These are phyloP conservation scores for Diloba caeruleocephala DNA, from an alignment of 2,888 invertebrate species.

Conservation along the genomic window DNA sequence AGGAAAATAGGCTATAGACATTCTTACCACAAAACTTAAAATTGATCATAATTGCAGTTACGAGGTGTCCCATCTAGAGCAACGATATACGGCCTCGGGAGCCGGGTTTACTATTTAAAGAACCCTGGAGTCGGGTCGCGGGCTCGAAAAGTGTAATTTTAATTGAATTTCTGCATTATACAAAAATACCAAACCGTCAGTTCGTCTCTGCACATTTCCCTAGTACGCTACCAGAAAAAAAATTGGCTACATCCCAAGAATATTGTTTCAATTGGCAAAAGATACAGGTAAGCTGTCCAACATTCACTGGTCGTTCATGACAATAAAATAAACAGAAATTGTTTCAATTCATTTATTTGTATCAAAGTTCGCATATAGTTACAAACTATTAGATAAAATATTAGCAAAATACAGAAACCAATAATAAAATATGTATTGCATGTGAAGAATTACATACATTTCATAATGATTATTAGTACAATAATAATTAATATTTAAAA, in stretches of 20 bases:
- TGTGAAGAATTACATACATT: conserved; percentile 34
- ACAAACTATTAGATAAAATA: conserved; percentile 69
- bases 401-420: conserved; percentile 70
- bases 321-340: conserved; percentile 41
- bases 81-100: too few species aligned
- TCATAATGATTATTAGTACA: conserved; percentile 24
- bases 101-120: too few species aligned
- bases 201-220: conserved; percentile 63
- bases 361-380: conserved; percentile 68
- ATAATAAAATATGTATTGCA: conserved; percentile 64
- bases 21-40: too few species aligned
- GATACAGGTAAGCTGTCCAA: conserved; percentile 45
- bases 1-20: too few species aligned
- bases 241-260: conserved; percentile 67
- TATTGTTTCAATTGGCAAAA: conserved; percentile 51
- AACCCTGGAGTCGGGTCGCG: too few species aligned
- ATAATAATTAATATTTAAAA: conserved; percentile 26
- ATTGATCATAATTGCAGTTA: too few species aligned
- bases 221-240: conserved; percentile 56
- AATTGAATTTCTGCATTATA: too few species aligned
- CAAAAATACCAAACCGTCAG: too few species aligned
- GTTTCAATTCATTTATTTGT: conserved; percentile 71
- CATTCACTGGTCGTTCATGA: conserved; percentile 26
- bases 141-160: too few species aligned
- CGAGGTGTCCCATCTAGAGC: too few species aligned